phyloP scores from a whole-genome alignment of 2,888 invertebrate genomes.

The Falcaria lacertinaria region DNA sequence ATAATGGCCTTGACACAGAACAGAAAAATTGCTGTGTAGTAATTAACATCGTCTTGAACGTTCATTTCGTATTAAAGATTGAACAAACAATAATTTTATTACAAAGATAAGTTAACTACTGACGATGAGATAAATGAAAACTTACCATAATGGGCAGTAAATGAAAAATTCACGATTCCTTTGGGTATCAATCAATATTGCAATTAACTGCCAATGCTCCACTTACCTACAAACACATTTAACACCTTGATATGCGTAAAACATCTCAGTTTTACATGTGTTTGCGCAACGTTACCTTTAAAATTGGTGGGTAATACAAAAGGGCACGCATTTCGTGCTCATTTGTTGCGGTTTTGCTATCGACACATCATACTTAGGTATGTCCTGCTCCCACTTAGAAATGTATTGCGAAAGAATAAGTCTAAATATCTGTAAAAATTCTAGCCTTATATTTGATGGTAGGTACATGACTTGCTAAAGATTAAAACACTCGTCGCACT shows the following conservation, averaged over 20 bases:
- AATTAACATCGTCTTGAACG: background rate
- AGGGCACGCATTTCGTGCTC: constrained; percentile 49
- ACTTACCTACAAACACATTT: constrained; percentile 65
- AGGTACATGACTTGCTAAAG: too few relatives aligned
- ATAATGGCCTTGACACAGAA: background rate
- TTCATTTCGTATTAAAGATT: background rate
- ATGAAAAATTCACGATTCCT: constrained; percentile 30
- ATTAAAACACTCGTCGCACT: too few relatives aligned
- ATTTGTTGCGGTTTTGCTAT: constrained; percentile 38
- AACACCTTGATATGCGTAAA: constrained; percentile 43
- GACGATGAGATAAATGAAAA: constrained; percentile 12
- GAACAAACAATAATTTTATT: background rate
- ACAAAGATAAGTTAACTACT: constrained; percentile 7
- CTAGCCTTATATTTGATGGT: too few relatives aligned
- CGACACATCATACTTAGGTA: constrained; percentile 21
- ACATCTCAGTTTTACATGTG: constrained; percentile 41
- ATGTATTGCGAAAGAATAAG: background rate
- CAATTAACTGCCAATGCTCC: constrained; percentile 52
- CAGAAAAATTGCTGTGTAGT: background rate
- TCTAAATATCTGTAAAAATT: too few relatives aligned
- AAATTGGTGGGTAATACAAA: constrained; percentile 42
- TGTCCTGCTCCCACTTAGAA: background rate
- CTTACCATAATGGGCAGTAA: constrained; percentile 13
- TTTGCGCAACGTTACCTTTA: constrained; percentile 54
- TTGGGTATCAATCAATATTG: constrained; percentile 54